Evolutionary conservation across 2,888 invertebrate genomes (phyloP).

Genomic region (Lasius platythorax): DNA sequence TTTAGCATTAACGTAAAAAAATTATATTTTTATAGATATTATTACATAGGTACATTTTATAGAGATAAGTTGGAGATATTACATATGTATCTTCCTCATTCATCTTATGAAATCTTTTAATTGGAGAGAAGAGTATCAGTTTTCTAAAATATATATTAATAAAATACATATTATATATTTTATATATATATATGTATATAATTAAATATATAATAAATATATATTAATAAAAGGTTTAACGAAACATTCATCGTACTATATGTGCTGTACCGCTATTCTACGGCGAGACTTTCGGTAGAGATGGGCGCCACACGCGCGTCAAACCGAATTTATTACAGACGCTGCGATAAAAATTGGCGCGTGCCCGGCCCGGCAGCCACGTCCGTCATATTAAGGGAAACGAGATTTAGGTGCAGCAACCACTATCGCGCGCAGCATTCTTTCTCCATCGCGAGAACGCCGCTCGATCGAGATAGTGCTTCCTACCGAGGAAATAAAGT

Average conservation of each 20-base stretch:
- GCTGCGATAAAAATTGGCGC: conserved; percentile 45
- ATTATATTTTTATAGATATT: neutral
- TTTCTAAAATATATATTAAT: neutral
- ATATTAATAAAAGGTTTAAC: neutral
- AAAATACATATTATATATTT: no score
- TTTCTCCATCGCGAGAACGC: conserved; percentile 23
- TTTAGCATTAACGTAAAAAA: neutral
- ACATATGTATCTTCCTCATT: neutral
- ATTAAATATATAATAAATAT: no score
- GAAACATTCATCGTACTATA: neutral
- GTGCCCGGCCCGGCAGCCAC: conserved; percentile 14
- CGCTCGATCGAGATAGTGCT: conserved; percentile 47
- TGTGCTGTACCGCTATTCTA: neutral
- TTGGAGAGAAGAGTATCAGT: neutral
- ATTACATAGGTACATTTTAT: neutral
- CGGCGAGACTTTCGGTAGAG: neutral
- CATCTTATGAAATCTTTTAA: neutral
- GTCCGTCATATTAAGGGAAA: conserved; percentile 55
- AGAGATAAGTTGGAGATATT: neutral
- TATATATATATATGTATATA: no score
- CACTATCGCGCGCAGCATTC: conserved; percentile 31
- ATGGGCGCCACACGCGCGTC: conserved; percentile 18
- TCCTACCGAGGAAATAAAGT: conserved; percentile 46
- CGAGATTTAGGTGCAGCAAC: conserved; percentile 48
- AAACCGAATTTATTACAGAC: conserved; percentile 36